Percentiles rank a stretch among this genome's conserved stretches.
These are phyloP conservation scores for Bembecia ichneumoniformis DNA, from an alignment of 2,888 invertebrate genomes.

Conservation along the genomic window DNA sequence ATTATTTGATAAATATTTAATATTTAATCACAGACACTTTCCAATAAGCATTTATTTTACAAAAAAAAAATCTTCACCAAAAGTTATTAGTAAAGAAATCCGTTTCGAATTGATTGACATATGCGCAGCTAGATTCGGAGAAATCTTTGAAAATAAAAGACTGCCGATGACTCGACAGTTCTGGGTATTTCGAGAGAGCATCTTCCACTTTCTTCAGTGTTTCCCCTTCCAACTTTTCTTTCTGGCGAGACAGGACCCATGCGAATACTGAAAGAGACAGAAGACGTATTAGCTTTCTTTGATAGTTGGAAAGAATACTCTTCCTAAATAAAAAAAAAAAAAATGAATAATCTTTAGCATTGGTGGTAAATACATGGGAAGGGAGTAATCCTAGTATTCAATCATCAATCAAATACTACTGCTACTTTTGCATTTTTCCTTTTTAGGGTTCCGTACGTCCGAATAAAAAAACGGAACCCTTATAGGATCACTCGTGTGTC, in stretches of 20 bases:
- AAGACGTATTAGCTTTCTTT: not conserved
- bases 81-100: conserved; percentile 55
- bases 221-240: conserved; percentile 42
- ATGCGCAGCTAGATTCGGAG: conserved; percentile 37
- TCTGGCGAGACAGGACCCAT: conserved; percentile 50
- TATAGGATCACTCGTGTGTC: too few relatives aligned
- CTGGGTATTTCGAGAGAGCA: conserved; percentile 44
- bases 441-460: too few relatives aligned
- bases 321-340: too few relatives aligned
- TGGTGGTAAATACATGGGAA: too few relatives aligned
- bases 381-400: too few relatives aligned
- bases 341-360: too few relatives aligned
- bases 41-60: not conserved
- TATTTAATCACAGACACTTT: not conserved
- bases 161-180: conserved; percentile 41
- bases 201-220: conserved; percentile 42
- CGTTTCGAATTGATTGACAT: conserved; percentile 33
- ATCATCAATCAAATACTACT: too few relatives aligned
- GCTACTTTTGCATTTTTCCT: too few relatives aligned
- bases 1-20: too few relatives aligned
- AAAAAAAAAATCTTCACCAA: conserved; percentile 27
- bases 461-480: too few relatives aligned
- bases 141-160: conserved; percentile 54
- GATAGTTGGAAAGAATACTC: too few relatives aligned
- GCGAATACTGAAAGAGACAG: conserved; percentile 41